These are phyloP conservation scores for Synchiropus splendidus DNA, from an alignment of 2,113 vertebrate species.

Conservation along the genomic window DNA sequence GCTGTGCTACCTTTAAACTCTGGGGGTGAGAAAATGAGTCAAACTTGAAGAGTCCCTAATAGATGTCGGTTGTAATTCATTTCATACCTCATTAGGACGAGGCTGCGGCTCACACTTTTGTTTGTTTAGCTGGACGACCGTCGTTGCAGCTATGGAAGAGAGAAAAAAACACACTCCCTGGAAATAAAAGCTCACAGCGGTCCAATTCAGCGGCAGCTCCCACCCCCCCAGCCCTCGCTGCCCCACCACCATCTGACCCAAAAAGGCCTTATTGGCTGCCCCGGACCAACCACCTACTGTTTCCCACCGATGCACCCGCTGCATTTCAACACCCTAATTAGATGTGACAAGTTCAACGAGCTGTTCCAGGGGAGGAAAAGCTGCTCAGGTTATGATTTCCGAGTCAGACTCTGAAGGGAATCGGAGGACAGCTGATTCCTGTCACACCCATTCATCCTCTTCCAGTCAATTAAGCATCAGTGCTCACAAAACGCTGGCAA, in stretches of 20 bases:
- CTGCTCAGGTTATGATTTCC: slow-evolving; percentile 90
- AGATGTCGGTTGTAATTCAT: slow-evolving; percentile 70
- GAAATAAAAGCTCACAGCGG: slow-evolving; percentile 51
- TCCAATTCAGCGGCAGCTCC: slow-evolving; percentile 44
- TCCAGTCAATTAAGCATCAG: slow-evolving; percentile 52
- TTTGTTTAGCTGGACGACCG: slow-evolving; percentile 49
- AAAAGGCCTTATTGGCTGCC: slow-evolving; percentile 63
- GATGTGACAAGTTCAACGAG: slow-evolving; percentile 96
- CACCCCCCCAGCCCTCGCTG: background rate
- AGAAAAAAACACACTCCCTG: slow-evolving; percentile 36
- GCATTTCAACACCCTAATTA: slow-evolving; percentile 84
- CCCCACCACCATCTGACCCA: slow-evolving; percentile 48
- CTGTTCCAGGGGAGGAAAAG: slow-evolving; percentile 81
- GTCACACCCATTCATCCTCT: slow-evolving; percentile 71
- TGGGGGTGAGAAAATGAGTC: slow-evolving; percentile 47
- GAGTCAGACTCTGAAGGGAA: slow-evolving; percentile 84
- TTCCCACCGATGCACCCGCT: slow-evolving; percentile 65
- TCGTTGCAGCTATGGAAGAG: slow-evolving; percentile 58
- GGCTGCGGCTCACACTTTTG: slow-evolving; percentile 49
- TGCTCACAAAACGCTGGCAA: slow-evolving; percentile 43
- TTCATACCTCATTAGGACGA: slow-evolving; percentile 69
- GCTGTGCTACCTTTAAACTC: slow-evolving; percentile 70
- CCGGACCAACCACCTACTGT: slow-evolving; percentile 66
- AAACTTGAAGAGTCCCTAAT: slow-evolving; percentile 68
- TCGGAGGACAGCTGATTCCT: slow-evolving; percentile 70